A percentile compares a stretch with the other conserved stretches of the same genome.
Conservation (phyloP, 2,113 vertebrate genomes). For the Alaudala cheleensis region DNA sequence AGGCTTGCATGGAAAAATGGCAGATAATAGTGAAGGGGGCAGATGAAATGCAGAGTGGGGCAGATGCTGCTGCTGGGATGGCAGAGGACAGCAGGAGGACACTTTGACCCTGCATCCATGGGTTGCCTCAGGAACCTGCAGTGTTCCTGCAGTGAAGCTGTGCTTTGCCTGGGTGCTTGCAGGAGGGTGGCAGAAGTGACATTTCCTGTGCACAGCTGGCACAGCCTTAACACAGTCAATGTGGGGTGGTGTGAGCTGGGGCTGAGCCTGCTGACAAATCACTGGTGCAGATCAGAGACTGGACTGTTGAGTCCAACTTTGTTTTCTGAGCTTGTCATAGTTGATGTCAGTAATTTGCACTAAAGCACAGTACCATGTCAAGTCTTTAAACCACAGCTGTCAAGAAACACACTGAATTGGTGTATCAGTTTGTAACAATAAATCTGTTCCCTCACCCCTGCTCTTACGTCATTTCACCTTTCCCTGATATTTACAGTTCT, state of each 20-base stretch:
- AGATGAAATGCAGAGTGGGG: background rate
- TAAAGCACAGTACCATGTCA: background rate
- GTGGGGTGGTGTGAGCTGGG: background rate
- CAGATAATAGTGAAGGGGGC: background rate
- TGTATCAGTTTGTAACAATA: background rate
- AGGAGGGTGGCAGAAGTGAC: background rate
- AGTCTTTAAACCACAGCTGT: background rate
- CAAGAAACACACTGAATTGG: background rate
- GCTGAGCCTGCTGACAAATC: background rate
- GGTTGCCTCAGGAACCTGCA: background rate
- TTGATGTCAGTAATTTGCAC: background rate
- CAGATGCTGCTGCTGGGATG: background rate
- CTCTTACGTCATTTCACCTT: accelerated
- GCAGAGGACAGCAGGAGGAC: background rate
- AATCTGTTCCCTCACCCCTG: background rate
- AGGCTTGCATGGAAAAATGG: background rate
- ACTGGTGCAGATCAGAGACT: background rate
- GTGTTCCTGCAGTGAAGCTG: background rate
- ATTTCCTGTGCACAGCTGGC: background rate
- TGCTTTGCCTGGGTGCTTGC: background rate
- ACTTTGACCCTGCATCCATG: accelerated
- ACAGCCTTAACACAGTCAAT: too few species aligned
- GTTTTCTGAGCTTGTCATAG: accelerated
- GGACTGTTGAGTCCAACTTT: accelerated
- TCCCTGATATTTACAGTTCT: background rate